Conservation (phyloP, 1,140 invertebrate species). For the Reticulitermes speratus region DNA sequence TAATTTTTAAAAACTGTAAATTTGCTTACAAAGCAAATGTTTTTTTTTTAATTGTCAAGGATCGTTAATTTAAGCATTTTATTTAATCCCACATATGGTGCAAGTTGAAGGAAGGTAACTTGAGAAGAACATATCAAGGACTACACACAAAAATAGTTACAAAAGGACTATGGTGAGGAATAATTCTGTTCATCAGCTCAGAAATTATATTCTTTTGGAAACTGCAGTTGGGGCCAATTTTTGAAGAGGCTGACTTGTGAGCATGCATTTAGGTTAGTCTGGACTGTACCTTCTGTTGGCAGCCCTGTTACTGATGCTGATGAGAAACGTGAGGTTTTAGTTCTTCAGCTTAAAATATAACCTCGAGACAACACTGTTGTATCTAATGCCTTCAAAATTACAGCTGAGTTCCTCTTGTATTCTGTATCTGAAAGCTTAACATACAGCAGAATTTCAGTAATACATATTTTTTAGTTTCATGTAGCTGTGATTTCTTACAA, state of each 20-base stretch:
- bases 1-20: background rate
- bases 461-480: background rate
- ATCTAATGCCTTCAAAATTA: background rate
- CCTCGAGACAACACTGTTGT: background rate
- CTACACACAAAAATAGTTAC: too few species aligned
- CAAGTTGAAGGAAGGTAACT: background rate
- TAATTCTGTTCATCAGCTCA: too few species aligned
- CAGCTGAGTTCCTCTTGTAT: background rate
- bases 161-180: too few species aligned
- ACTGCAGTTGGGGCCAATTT: background rate
- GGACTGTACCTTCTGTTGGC: background rate
- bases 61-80: background rate
- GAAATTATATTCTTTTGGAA: background rate
- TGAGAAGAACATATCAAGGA: too few species aligned
- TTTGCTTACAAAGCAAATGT: background rate
- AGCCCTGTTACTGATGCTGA: background rate
- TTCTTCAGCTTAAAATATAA: background rate
- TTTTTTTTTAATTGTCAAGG: background rate
- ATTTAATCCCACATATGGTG: conserved; percentile 1
- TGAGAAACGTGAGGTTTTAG: too few species aligned
- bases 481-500: conserved; percentile 16
- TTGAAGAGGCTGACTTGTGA: background rate
- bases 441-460: background rate
- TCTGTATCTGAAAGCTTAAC: background rate
- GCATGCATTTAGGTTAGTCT: background rate